Base-by-base conservation (phyloP, 64 coral and sea anemone genomes). In the Actinia equina region DNA sequence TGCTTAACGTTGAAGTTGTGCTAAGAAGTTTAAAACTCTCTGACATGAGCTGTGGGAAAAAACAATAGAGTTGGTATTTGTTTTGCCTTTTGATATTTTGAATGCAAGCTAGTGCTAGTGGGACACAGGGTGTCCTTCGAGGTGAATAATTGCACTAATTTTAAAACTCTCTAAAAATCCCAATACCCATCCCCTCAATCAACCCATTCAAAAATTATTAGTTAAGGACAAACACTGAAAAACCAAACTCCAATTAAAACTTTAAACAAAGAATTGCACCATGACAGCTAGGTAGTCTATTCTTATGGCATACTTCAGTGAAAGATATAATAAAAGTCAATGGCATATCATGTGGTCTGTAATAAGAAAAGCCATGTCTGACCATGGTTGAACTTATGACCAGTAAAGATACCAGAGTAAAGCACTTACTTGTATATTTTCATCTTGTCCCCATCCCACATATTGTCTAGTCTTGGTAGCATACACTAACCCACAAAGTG, bases 381-480 rank as follows among this genome's bases (percentile, higher is more conserved):
- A 65, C n/a, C 45, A 49, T 49, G 7, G 2, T 49, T 60, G 58
- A 60, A 60, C 14, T 17, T 15, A 60, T 19, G 2, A 60, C 14
- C 14, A 60, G 17, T n/a, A n/a, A n/a, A n/a, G n/a, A n/a, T n/a
- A n/a, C n/a, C n/a, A n/a, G n/a, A n/a, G n/a, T n/a, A n/a, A n/a
- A n/a, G n/a, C n/a, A 56, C 77, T 92, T 76, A 96, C 94, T 86
- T 84, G 89, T 20, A 96, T 85, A 52, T 88, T 84, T 43, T 93
- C 80, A 69, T 96, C 94, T 41, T 88, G 61, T 41, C 91, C 94
- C 94, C 94, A 96, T 12, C 84, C 94, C 30, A 93, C 88, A 93
- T 88, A 96, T 52, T 93, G 88, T 63, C 88, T 96, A 15, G 94
- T 87, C 43, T 88, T 96, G 45, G 60, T 88, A 41, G 89, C 82